phyloP scores from a whole-genome alignment of 2,113 vertebrate species.

The Dromaius novaehollandiae region DNA sequence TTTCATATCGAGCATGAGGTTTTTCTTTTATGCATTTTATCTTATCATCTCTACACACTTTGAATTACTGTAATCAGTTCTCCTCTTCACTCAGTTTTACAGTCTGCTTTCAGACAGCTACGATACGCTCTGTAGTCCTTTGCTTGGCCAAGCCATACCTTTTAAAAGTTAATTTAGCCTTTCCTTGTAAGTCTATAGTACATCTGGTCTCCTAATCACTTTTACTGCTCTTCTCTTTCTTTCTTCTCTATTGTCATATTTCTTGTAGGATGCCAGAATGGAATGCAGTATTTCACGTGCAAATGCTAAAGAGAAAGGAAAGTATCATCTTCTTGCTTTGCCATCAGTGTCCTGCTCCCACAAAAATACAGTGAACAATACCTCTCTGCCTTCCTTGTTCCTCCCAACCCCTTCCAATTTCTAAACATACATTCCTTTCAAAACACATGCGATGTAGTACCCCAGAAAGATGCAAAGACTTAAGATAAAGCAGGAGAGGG shows the following conservation, averaged over 20 bases:
- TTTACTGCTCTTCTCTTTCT: background rate
- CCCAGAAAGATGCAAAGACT: background rate
- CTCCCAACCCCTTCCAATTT: background rate
- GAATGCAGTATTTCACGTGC: slow-evolving; percentile 27
- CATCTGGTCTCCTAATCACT: background rate
- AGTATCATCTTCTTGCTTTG: background rate
- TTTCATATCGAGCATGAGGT: background rate
- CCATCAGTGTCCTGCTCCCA: background rate
- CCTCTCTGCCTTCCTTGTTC: background rate
- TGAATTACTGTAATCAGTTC: background rate
- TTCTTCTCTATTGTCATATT: background rate
- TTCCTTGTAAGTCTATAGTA: background rate
- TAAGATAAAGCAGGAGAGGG: background rate
- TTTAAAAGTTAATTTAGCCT: background rate
- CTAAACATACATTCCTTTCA: background rate
- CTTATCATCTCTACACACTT: background rate
- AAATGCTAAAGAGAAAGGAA: background rate
- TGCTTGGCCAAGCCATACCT: background rate
- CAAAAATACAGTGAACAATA: background rate
- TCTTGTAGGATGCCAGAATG: background rate
- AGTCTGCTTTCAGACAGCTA: background rate
- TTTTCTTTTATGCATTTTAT: background rate
- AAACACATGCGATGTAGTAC: background rate
- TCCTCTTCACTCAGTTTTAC: background rate
- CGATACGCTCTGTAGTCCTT: background rate